phyloP scores from a whole-genome alignment of 2,888 invertebrate genomes.

The Philhelius pedissequus region DNA sequence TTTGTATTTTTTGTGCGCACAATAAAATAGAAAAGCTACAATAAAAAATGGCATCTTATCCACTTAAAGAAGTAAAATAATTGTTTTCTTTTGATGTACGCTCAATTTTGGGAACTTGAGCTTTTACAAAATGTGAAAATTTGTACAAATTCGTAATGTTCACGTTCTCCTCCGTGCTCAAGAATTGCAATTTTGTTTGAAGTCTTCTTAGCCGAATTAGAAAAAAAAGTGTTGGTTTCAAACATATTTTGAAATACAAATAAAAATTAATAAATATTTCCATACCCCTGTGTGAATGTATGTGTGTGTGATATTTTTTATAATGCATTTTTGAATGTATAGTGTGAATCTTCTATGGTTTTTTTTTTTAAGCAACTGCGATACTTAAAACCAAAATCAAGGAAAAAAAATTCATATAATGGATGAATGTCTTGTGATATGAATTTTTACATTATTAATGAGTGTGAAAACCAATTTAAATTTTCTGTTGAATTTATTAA shows the following conservation, averaged over 20 bases:
- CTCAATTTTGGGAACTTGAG: no score
- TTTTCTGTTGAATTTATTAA: background rate
- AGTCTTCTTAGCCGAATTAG: background rate
- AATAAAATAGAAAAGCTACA: no score
- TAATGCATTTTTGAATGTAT: background rate
- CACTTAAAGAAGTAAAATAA: no score
- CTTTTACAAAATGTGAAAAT: no score
- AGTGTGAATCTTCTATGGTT: background rate
- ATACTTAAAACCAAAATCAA: background rate
- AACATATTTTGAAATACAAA: background rate
- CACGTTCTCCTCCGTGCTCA: no score
- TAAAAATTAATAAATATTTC: no score
- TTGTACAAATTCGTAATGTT: no score
- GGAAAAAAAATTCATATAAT: conserved; percentile 33
- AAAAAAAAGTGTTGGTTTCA: background rate
- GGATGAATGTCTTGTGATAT: conserved; percentile 50
- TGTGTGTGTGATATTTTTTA: background rate
- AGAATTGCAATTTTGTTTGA: no score
- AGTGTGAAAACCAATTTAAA: background rate
- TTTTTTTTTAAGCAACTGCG: conserved; percentile 14
- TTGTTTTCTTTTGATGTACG: no score
- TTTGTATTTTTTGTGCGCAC: no score
- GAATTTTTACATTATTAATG: conserved; percentile 38
- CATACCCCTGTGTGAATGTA: background rate
- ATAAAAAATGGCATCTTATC: no score